Base-by-base conservation (phyloP, 2,113 vertebrate genomes). In the Peromyscus californicus region DNA sequence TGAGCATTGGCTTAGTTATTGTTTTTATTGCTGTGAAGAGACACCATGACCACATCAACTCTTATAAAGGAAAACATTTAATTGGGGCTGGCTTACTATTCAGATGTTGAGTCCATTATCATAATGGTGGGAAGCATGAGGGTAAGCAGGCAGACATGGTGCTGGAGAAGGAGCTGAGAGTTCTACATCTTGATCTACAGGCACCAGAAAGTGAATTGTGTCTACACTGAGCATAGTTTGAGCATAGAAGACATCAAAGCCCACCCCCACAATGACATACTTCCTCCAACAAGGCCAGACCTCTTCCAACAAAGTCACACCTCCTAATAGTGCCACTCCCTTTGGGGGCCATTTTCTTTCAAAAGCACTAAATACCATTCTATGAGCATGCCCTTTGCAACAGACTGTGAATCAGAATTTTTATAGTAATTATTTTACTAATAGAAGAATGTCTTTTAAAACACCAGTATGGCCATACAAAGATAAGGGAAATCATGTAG, bases 361-460 rank as follows among this genome's bases (percentile, higher is more conserved):
- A 72, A 7, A 72, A 39, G 70, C 22, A 69, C 45, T 90, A 85
- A 79, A 51, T 59, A 83, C 12, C 8, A 61, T 95, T 92, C 93
- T 89, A 75, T 70, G 48, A 91, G 6, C 48, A 75, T 0, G 5
- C 51, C 11, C 22, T 65, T 39, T 65, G 11, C 74, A 91, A 76
- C 3, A 90, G 69, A 90, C 87, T 76, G 79, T 51, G 57, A 95
- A 90, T 93, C 90, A 79, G 63, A 72, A 72, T 72, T 87, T 87
- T 54, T 76, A 33, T 26, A 86, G 10, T 76, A 2, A 59, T 80
- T 92, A 88, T 96, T 97, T 95, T 78, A 88, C 39, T 90, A 67
- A 93, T 57, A 93, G 83, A 36, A 93, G 79, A 36, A 92, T 94
- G 84, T n/a, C 63, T 80, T 91, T 61, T 19, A 45, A 94, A 93